Percentiles rank a stretch among this genome's conserved stretches.
These are phyloP conservation scores for Pogonocherus hispidulus DNA, from an alignment of 2,888 invertebrate species.

Conservation along the genomic window DNA sequence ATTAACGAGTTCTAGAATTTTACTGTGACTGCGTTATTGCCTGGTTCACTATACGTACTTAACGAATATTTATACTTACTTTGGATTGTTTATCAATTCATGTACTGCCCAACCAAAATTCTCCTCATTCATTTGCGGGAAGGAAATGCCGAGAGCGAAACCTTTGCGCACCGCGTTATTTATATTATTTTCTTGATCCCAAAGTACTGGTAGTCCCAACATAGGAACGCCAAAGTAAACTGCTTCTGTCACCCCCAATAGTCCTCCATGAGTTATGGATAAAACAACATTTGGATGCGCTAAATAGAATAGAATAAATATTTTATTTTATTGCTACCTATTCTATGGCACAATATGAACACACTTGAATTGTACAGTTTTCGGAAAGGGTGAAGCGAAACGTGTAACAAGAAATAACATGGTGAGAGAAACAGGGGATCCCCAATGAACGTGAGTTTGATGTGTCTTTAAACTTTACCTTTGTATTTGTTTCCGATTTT, in stretches of 20 bases:
- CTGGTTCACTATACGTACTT: too few relatives aligned
- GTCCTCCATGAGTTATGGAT: conserved; percentile 69
- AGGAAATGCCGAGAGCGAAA: conserved; percentile 65
- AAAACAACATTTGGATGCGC: conserved; percentile 68
- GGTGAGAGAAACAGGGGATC: too few relatives aligned
- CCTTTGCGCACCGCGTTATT: conserved; percentile 66
- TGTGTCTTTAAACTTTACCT: too few relatives aligned
- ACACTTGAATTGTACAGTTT: too few relatives aligned
- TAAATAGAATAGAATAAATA: conserved; percentile 27
- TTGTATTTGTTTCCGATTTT: too few relatives aligned
- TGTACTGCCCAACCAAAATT: conserved; percentile 63
- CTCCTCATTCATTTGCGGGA: conserved; percentile 64
- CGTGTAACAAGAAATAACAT: too few relatives aligned
- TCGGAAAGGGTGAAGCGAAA: too few relatives aligned
- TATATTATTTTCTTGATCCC: conserved; percentile 70
- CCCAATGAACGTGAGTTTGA: too few relatives aligned
- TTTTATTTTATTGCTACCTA: too few relatives aligned
- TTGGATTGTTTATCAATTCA: conserved; percentile 67
- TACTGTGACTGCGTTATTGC: too few relatives aligned
- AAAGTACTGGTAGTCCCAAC: conserved; percentile 70
- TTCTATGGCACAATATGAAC: too few relatives aligned
- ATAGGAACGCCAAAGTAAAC: conserved; percentile 69
- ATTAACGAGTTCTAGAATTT: too few relatives aligned
- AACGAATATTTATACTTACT: conserved; percentile 44
- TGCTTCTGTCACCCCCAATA: conserved; percentile 68